Base-by-base conservation (phyloP, 2,888 invertebrate genomes). In the Latrodectus hesperus region DNA sequence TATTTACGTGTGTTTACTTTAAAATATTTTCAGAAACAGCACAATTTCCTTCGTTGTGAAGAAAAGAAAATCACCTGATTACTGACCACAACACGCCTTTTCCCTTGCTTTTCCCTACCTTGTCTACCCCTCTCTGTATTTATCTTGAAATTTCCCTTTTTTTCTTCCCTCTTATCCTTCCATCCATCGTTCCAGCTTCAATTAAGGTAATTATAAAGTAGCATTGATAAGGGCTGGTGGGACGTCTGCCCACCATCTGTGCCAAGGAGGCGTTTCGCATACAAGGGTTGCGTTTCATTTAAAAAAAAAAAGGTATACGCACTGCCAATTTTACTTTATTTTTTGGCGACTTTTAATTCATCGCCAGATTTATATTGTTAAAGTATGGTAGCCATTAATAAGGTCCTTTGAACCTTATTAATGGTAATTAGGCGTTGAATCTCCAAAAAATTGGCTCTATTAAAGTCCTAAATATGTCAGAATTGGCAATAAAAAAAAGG, bases 201-300 rank as follows among this genome's bases (percentile, higher is more conserved):
- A 88, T 88, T 88, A 88, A 84, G 67, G 74, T 88, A 88, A 88
- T 88, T 88, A 88, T 85, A 82, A 88, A 88, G 88, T 88, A 88
- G 83, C 83, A 16, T 71, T 53, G 72, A 51, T 60, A 60, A 52
- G 64, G 52, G 70, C 71, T 53, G 78, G 75, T 68, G 89, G 76
- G 90, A 71, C 89, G 89, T 82, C 90, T 90, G 80, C 89, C 80
- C 75, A 64, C 81, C 78, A 67, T 84, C 88, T 77, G 53, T 83
- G 74, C 17, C 65, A 53, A 65, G 70, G 49, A 68, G 81, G 74
- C 64, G 86, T 71, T 77, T 49, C 71, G 17, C 55, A 55, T 52
- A n/a, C 60, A 64, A 77, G 72, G 73, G 77, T 78, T 75, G 82
- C 64, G 72, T 17, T 72, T 52, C 14, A 9, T 14, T 22, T 11